phyloP scores from a whole-genome alignment of 2,113 vertebrate genomes.

The Oryzias woworae region DNA sequence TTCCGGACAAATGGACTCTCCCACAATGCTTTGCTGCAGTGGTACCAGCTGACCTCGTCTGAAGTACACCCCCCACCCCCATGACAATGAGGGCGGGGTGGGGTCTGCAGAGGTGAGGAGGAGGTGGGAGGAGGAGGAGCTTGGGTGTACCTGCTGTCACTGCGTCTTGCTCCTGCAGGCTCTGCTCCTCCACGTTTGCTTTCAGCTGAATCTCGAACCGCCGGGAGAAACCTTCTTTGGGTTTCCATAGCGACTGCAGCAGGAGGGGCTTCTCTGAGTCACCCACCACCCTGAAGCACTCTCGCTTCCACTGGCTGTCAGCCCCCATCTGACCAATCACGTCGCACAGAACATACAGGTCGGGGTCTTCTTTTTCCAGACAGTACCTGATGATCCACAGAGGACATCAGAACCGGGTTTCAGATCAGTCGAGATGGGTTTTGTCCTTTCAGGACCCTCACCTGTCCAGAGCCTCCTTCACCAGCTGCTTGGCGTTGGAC shows the following conservation, averaged over 20 bases:
- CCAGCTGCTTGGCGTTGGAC: slow-evolving; percentile 77
- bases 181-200: slow-evolving; percentile 60
- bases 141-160: slow-evolving; percentile 73
- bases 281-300: slow-evolving; percentile 77
- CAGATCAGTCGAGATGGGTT: too few species aligned
- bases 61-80: too few species aligned
- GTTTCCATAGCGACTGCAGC: slow-evolving; percentile 82
- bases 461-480: slow-evolving; percentile 82
- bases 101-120: slow-evolving; percentile 33
- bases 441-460: slow-evolving; percentile 26
- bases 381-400: slow-evolving; percentile 69
- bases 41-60: slow-evolving; percentile 5
- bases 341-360: slow-evolving; percentile 76
- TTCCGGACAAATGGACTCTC: neutral
- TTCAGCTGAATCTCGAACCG: slow-evolving; percentile 79
- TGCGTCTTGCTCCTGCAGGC: slow-evolving; percentile 64
- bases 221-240: slow-evolving; percentile 79
- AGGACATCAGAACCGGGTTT: neutral
- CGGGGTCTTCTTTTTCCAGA: slow-evolving; percentile 74
- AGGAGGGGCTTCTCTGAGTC: slow-evolving; percentile 77
- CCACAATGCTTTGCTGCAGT: slow-evolving; percentile 2
- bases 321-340: slow-evolving; percentile 71
- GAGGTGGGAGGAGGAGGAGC: slow-evolving; percentile 46
- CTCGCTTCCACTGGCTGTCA: slow-evolving; percentile 75
- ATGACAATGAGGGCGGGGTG: too few species aligned